Percentiles rank a stretch among this genome's conserved stretches.
Conservation (phyloP, 2,888 invertebrate species). For the Drosophila tripunctata region DNA sequence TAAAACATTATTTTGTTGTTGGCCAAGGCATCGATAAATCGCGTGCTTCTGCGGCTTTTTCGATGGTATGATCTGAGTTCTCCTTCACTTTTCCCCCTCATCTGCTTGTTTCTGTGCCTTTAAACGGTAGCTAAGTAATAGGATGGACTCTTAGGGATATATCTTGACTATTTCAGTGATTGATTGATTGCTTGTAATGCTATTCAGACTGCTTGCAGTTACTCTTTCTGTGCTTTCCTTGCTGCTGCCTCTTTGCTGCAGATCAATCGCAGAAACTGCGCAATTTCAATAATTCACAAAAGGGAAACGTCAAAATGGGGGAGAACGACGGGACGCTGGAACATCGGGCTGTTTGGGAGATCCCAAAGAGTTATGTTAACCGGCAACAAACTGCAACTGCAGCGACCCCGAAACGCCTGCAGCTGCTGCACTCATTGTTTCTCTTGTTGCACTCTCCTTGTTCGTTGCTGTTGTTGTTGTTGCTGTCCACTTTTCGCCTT, state of each 20-base stretch:
- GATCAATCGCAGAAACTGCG: conserved; percentile 68
- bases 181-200: conserved; percentile 68
- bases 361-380: conserved; percentile 52
- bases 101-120: conserved; percentile 12
- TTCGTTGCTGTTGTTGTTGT: conserved; percentile 20
- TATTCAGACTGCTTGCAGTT: conserved; percentile 28
- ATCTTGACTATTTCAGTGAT: conserved; percentile 66
- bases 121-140: conserved; percentile 44
- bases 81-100: no score
- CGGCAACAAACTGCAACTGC: conserved; percentile 47
- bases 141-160: conserved; percentile 27
- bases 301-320: conserved; percentile 60
- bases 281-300: conserved; percentile 78
- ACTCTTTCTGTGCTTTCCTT: background rate
- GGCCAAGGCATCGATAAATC: conserved; percentile 28
- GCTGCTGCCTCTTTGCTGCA: conserved; percentile 18
- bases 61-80: background rate
- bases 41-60: conserved; percentile 25
- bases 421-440: background rate
- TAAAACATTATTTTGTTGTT: background rate
- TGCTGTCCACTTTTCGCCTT: conserved; percentile 54
- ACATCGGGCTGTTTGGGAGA: conserved; percentile 20
- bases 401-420: conserved; percentile 41
- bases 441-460: conserved; percentile 9
- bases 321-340: background rate